Evolutionary conservation across 2,888 invertebrate genomes (phyloP), one percentile per base, ranked within the genome.

Genomic region (Isotomurus palustris): DNA sequence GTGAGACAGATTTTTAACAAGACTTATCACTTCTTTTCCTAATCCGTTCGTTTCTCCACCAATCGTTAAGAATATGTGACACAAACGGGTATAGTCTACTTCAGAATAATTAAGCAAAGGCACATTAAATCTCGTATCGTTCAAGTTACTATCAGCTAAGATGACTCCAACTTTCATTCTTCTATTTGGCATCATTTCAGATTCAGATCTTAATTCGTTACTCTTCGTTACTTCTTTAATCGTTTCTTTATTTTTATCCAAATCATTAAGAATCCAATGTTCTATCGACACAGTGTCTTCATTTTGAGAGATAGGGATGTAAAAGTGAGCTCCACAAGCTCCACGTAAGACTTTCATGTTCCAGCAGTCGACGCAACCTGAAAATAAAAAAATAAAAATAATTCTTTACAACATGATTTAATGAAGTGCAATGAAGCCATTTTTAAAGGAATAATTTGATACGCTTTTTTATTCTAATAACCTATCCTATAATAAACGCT

Each of bases 41-140:
- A 94, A 78, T 0, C 94, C 91, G 74, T 86, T 83, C 6, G 91
- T 91, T 77, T 95, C 95, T 8, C 93, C 93, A 14, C 93, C 91
- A 67, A 94, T 79, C 32, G 94, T 80, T 3, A 95, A 74, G 28
- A 86, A 81, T 27, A 83, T 79, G 66, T 84, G 80, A 25, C 78
- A 75, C 47, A 76, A 73, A 25, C 75, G 71, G 2, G 77, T 72
- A 74, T 80, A 86, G 70, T 84, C 78, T 1, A 83, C 74, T 49
- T 80, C 73, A 72, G 82, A 83, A 73, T 88, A 88, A 29, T 85
- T 83, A 44, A 82, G 60, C 29, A 82, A 73, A 24, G 84, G 83
- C 56, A 85, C 72, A 72, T 71, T 35, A 67, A 69, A 55, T 72
- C 64, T 52, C 53, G 59, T 24, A 52, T 52, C 19, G 4, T 63